Evolutionary conservation across 2,797 vertebrate genomes (phyloP).

Genomic region (Halcyon leucocephala): DNA sequence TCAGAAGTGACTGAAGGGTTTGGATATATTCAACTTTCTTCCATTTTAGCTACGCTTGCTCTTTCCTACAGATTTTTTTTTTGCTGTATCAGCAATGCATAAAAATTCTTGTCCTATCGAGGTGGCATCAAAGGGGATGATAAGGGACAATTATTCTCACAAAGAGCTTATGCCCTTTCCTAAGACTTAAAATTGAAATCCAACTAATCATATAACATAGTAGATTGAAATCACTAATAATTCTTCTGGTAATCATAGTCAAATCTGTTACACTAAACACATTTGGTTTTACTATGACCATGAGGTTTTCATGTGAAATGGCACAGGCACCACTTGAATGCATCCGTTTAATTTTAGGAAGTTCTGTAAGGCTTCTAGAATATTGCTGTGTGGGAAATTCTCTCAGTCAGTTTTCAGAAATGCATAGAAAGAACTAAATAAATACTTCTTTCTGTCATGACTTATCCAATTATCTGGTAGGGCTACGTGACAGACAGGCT

Average conservation of each 20-base stretch:
- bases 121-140: background rate
- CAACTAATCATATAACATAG: background rate
- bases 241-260: constrained; percentile 21
- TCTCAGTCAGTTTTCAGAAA: background rate
- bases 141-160: background rate
- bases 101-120: background rate
- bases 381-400: background rate
- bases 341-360: background rate
- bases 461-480: background rate
- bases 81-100: background rate
- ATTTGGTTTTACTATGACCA: constrained; percentile 38
- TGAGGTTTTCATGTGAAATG: constrained; percentile 25
- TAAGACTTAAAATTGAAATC: background rate
- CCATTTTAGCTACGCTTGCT: background rate
- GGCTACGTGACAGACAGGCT: background rate
- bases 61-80: background rate
- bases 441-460: background rate
- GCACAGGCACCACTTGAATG: background rate
- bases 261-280: constrained; percentile 30
- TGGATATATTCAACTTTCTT: background rate
- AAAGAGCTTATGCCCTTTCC: background rate
- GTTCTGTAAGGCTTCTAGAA: background rate
- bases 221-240: constrained; percentile 42
- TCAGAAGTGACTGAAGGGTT: background rate
- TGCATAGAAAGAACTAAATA: background rate